These are phyloP conservation scores for Halyomorpha halys DNA, from an alignment of 1,140 invertebrate genomes.

Conservation along the genomic window DNA sequence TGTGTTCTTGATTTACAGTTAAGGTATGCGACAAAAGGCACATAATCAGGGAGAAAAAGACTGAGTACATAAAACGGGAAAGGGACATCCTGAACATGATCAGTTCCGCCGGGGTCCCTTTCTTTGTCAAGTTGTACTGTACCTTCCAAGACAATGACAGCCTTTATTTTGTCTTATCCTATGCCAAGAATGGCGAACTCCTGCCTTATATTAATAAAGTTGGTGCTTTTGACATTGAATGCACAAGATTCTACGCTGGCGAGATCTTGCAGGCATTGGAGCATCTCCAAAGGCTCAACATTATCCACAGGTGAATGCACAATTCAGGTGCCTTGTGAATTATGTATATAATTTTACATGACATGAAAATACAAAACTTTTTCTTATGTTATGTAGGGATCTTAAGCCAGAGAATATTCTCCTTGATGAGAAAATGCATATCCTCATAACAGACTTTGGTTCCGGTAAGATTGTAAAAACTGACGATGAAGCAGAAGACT, in stretches of 20 bases:
- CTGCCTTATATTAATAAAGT: slow-evolving; percentile 84
- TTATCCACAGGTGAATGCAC: slow-evolving; percentile 60
- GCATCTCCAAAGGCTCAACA: slow-evolving; percentile 77
- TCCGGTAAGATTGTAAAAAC: slow-evolving; percentile 74
- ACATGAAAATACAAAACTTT: too few relatives aligned
- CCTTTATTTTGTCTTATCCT: slow-evolving; percentile 93
- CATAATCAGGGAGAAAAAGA: slow-evolving; percentile 86
- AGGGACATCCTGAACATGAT: slow-evolving; percentile 79
- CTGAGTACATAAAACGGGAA: slow-evolving; percentile 84
- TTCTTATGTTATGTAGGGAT: slow-evolving; percentile 41
- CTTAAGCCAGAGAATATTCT: slow-evolving; percentile 85
- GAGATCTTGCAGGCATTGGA: slow-evolving; percentile 88
- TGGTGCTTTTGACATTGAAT: slow-evolving; percentile 78
- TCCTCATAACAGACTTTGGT: slow-evolving; percentile 95
- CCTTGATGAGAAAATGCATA: slow-evolving; percentile 88
- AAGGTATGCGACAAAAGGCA: slow-evolving; percentile 92
- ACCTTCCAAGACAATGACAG: slow-evolving; percentile 92
- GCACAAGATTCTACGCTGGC: slow-evolving; percentile 85
- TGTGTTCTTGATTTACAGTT: slow-evolving; percentile 51
- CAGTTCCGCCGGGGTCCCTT: slow-evolving; percentile 49
- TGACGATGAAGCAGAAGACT: slow-evolving; percentile 29
- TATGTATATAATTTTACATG: too few relatives aligned
- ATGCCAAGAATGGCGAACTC: slow-evolving; percentile 90
- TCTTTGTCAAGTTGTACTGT: slow-evolving; percentile 87
- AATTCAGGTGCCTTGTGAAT: too few relatives aligned